These are phyloP conservation scores for Montipora capricornis DNA, from an alignment of 64 coral and sea anemone genomes.

Conservation along the genomic window DNA sequence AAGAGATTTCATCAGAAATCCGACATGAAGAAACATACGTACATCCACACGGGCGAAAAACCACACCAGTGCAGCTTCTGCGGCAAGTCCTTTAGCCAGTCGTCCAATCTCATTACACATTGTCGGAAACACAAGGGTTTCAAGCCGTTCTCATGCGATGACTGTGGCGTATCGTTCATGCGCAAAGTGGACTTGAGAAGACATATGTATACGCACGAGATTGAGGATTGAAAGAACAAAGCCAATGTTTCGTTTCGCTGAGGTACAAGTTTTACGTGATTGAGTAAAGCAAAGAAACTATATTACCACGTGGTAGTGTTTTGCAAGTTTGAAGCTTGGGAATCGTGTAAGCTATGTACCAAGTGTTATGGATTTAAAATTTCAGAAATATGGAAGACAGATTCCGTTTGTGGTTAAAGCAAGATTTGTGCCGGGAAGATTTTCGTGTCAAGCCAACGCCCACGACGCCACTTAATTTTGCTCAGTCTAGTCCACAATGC, in stretches of 20 bases:
- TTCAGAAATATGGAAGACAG: too few relatives aligned
- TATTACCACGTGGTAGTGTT: too few relatives aligned
- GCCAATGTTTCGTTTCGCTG: not conserved
- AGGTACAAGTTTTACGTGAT: not conserved
- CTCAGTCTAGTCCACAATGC: too few relatives aligned
- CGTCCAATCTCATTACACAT: constrained; percentile 76
- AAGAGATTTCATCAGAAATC: constrained; percentile 81
- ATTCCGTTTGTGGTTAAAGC: too few relatives aligned
- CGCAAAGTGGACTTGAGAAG: constrained; percentile 71
- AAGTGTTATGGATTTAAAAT: too few relatives aligned
- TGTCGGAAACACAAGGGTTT: constrained; percentile 79
- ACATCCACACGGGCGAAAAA: constrained; percentile 74
- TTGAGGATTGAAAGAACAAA: not conserved
- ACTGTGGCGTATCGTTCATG: constrained; percentile 71
- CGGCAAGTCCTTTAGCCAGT: constrained; percentile 79
- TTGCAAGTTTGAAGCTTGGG: too few relatives aligned
- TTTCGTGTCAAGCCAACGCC: too few relatives aligned
- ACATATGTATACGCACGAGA: constrained; percentile 56
- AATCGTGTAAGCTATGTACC: too few relatives aligned
- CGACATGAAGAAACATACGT: constrained; percentile 81
- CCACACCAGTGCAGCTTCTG: constrained; percentile 60
- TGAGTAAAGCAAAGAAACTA: too few relatives aligned
- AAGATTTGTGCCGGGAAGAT: too few relatives aligned
- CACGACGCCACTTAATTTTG: too few relatives aligned
- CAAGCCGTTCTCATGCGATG: constrained; percentile 72